Conservation (phyloP, 2,888 invertebrate species). For the Agrypnus murinus region DNA sequence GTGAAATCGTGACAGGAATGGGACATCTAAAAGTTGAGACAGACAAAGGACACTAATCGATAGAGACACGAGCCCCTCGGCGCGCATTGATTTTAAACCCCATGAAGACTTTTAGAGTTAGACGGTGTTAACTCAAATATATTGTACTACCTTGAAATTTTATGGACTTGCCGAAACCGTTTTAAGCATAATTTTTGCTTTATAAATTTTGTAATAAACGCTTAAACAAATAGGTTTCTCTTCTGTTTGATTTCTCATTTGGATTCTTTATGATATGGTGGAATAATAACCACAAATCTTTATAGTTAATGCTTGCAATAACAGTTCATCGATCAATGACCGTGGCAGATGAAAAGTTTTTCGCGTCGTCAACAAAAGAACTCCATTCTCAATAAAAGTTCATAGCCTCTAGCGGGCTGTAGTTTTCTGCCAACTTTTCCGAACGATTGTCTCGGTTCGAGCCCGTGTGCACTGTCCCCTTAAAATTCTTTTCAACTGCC, state of each 20-base stretch:
- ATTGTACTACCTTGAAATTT: constrained; percentile 35
- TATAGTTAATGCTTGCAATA: constrained; percentile 28
- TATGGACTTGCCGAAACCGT: constrained; percentile 3
- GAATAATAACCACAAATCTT: constrained; percentile 12
- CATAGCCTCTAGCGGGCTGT: constrained; percentile 41
- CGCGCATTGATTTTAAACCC: constrained; percentile 60
- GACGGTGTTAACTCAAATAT: constrained; percentile 51
- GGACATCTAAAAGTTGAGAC: constrained; percentile 54
- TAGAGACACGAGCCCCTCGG: constrained; percentile 58
- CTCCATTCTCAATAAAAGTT: constrained; percentile 44
- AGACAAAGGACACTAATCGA: constrained; percentile 60
- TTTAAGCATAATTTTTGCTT: too few relatives aligned
- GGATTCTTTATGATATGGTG: neutral
- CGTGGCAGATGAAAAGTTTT: constrained; percentile 32
- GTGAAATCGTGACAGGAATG: constrained; percentile 53
- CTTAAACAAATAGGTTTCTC: too few relatives aligned
- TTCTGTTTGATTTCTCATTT: too few relatives aligned
- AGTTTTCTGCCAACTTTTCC: constrained; percentile 40
- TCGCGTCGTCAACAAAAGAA: constrained; percentile 40
- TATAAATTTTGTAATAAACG: too few relatives aligned
- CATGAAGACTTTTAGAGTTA: constrained; percentile 55
- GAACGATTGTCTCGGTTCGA: constrained; percentile 24
- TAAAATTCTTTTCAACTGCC: constrained; percentile 18
- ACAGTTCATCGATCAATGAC: constrained; percentile 40
- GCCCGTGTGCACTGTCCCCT: constrained; percentile 10